phyloP scores from a whole-genome alignment of 2,797 vertebrate species.

The Micrastur ruficollis region DNA sequence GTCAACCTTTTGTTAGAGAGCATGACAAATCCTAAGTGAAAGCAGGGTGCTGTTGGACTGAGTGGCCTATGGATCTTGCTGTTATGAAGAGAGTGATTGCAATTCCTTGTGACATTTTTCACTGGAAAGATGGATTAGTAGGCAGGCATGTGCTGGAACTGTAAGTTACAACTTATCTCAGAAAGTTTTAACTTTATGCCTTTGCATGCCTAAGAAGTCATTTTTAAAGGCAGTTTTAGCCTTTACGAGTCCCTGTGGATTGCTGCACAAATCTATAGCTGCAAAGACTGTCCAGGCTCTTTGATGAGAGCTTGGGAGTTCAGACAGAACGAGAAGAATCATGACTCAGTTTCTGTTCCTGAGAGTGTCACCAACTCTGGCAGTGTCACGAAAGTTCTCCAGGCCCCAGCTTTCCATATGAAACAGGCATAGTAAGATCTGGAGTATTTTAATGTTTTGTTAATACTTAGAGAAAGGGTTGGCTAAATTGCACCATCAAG shows the following conservation, averaged over 20 bases:
- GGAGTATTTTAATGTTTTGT: neutral
- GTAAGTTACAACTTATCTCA: constrained; percentile 55
- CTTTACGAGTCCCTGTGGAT: constrained; percentile 46
- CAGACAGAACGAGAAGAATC: neutral
- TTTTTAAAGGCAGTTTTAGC: constrained; percentile 49
- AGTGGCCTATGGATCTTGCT: neutral
- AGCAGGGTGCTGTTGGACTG: neutral
- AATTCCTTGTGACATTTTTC: neutral
- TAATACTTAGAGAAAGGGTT: neutral
- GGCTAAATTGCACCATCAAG: neutral
- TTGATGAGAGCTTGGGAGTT: constrained; percentile 42
- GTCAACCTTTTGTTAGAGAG: neutral
- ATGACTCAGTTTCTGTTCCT: neutral
- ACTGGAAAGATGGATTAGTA: constrained; percentile 36
- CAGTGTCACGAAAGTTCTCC: neutral
- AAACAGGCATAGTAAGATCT: neutral
- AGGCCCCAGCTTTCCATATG: neutral
- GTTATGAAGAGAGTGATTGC: neutral
- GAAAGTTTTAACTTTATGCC: constrained; percentile 53
- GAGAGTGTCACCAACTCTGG: neutral
- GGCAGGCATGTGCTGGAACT: constrained; percentile 5
- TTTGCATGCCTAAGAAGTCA: constrained; percentile 45
- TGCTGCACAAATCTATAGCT: constrained; percentile 29
- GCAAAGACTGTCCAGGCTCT: constrained; percentile 16
- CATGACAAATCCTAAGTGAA: constrained; percentile 2